Percentiles rank a stretch among this genome's conserved stretches.
Evolutionary conservation across 2,797 vertebrate species (phyloP).

Genomic region (Gouania willdenowi): DNA sequence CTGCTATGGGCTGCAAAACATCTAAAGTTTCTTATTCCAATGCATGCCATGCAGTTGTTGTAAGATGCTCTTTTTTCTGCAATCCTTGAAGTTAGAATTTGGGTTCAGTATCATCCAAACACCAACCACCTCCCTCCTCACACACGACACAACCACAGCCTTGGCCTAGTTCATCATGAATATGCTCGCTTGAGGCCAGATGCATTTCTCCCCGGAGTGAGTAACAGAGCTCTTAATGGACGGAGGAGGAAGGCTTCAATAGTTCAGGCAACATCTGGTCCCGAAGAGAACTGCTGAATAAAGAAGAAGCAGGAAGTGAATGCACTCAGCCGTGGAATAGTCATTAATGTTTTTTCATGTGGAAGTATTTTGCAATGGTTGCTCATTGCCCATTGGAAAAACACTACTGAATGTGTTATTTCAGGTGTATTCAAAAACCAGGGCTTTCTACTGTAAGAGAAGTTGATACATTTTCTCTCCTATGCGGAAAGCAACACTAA

Average conservation of each 20-base stretch:
- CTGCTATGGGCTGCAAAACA: neutral
- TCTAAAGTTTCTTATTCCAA: neutral
- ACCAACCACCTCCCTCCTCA: conserved; percentile 2
- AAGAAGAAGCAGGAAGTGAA: conserved; percentile 6
- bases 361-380: neutral
- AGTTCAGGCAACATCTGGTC: conserved; percentile 38
- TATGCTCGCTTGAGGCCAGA: conserved; percentile 38
- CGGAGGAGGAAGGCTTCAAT: conserved; percentile 25
- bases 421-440: neutral
- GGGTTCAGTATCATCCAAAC: neutral
- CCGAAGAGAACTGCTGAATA: conserved; percentile 13
- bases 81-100: neutral
- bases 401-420: neutral
- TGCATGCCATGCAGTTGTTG: no score
- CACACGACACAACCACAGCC: conserved; percentile 10
- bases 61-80: neutral
- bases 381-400: neutral
- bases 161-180: conserved; percentile 50
- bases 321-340: neutral
- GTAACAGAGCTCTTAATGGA: conserved; percentile 48
- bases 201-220: conserved; percentile 37
- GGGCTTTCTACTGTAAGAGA: no score
- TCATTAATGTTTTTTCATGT: neutral
- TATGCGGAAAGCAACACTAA: no score
- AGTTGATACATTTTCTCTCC: no score